Evolutionary conservation across 2,888 invertebrate genomes (phyloP).

Genomic region (Synergus laeviventris): DNA sequence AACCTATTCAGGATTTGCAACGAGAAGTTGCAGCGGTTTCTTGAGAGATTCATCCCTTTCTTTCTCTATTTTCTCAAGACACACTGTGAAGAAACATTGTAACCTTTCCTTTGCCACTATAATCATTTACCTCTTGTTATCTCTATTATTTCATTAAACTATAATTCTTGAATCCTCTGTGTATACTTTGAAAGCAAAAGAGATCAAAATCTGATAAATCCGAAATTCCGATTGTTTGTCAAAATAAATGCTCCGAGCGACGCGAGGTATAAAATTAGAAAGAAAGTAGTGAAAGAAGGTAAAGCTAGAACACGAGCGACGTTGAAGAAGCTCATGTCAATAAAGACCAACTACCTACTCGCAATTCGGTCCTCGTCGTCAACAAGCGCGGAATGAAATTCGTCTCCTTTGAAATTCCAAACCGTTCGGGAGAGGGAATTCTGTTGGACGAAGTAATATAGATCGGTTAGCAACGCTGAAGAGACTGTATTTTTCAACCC

Average conservation of each 20-base stretch:
- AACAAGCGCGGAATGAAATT: slow-evolving; percentile 62
- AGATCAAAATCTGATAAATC: background rate
- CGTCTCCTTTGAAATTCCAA: slow-evolving; percentile 66
- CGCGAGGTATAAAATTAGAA: slow-evolving; percentile 8
- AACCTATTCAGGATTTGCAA: slow-evolving; percentile 24
- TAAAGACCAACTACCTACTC: slow-evolving; percentile 57
- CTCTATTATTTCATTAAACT: background rate
- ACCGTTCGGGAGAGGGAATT: slow-evolving; percentile 46
- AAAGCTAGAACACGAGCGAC: background rate
- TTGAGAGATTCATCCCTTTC: slow-evolving; percentile 3
- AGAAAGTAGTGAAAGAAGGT: slow-evolving; percentile 13
- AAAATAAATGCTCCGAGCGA: background rate
- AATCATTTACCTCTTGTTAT: background rate
- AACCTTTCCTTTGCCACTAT: background rate
- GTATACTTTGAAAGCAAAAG: background rate
- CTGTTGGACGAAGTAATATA: slow-evolving; percentile 51
- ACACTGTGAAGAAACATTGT: slow-evolving; percentile 11
- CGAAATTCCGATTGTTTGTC: background rate
- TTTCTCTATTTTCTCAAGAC: background rate
- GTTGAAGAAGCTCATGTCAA: slow-evolving; percentile 48
- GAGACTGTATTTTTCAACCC: background rate
- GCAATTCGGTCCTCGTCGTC: slow-evolving; percentile 61
- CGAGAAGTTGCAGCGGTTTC: slow-evolving; percentile 27
- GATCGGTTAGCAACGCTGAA: slow-evolving; percentile 17
- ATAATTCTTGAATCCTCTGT: too few species aligned